Conservation (phyloP, 2,797 vertebrate species). For the Pseudochirops corinnae region DNA sequence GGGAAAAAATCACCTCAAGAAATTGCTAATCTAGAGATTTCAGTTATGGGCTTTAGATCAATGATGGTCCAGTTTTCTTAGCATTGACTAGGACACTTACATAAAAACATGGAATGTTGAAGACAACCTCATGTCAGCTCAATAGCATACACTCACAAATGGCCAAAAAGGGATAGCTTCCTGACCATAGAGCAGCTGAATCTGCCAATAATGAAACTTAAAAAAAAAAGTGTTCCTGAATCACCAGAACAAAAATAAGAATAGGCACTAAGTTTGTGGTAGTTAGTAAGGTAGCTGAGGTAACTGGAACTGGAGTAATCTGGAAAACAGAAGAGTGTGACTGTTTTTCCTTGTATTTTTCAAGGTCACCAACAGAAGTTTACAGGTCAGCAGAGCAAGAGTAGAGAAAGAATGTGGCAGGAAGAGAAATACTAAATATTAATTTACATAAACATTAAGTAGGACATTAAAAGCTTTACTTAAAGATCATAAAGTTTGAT, state of each 20-base stretch:
- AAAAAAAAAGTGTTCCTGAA: not conserved
- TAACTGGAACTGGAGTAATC: too few relatives aligned
- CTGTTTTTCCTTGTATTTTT: not conserved
- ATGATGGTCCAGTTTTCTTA: not conserved
- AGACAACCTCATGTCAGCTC: not conserved
- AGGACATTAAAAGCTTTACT: accelerated
- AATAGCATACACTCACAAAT: not conserved
- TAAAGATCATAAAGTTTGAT: not conserved
- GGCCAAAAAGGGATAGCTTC: not conserved
- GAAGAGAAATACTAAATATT: not conserved
- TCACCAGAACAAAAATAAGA: not conserved
- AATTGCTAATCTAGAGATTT: not conserved
- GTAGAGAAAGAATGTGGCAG: not conserved
- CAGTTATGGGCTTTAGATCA: not conserved
- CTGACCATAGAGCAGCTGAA: not conserved
- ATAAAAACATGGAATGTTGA: not conserved
- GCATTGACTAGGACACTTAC: not conserved
- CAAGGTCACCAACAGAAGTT: not conserved
- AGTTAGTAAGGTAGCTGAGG: not conserved
- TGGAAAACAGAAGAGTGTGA: not conserved
- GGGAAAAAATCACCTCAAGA: not conserved
- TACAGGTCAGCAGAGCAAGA: not conserved
- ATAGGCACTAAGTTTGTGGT: not conserved
- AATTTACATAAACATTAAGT: not conserved
- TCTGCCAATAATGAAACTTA: accelerated